Conservation (phyloP, 2,113 vertebrate species). For the Elephantulus edwardii region DNA sequence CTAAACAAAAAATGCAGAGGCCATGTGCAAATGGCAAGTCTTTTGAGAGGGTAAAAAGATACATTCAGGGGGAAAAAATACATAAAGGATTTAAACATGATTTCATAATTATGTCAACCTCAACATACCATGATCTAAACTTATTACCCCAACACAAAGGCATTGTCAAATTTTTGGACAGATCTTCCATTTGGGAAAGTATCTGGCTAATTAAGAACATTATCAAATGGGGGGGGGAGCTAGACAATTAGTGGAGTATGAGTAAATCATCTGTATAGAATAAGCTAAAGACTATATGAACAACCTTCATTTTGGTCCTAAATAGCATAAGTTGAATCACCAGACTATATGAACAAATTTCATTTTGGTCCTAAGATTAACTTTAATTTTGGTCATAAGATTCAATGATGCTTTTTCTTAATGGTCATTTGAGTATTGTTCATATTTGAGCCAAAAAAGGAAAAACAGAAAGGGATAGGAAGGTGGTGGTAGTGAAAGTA, state of each 20-base stretch:
- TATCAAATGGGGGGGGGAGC: neutral
- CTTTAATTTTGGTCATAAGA: too few relatives aligned
- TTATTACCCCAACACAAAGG: neutral
- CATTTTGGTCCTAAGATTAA: too few relatives aligned
- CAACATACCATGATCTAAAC: neutral
- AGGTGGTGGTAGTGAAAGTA: neutral
- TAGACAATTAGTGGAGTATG: neutral
- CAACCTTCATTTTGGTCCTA: conserved; percentile 24
- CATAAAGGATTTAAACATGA: neutral
- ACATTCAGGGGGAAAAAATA: neutral
- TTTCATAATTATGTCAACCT: neutral
- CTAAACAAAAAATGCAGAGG: conserved; percentile 9
- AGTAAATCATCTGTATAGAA: neutral
- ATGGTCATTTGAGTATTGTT: neutral
- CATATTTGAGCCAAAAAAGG: neutral
- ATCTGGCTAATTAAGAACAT: neutral
- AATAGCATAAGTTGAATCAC: too few relatives aligned
- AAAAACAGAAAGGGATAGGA: neutral
- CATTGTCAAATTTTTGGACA: neutral
- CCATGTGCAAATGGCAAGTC: neutral
- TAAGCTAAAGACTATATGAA: neutral
- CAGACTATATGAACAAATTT: too few relatives aligned
- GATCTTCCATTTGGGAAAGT: conserved; percentile 13
- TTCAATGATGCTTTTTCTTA: too few relatives aligned
- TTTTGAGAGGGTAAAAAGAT: neutral